Evolutionary conservation across 2,888 invertebrate genomes (phyloP).

Genomic region (Drosophila rellima): DNA sequence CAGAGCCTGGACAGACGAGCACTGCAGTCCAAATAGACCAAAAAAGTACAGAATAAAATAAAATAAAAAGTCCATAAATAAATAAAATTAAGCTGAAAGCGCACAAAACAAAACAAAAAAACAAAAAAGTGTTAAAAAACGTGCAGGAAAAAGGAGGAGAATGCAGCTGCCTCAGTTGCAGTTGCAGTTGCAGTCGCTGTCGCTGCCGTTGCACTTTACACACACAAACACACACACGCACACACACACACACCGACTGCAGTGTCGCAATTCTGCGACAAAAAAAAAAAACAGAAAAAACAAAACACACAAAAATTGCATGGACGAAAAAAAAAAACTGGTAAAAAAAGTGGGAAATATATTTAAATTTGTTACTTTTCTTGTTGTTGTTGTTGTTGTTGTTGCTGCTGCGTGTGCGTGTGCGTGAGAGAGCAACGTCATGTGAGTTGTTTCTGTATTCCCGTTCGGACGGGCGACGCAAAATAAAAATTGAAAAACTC

Average conservation of each 20-base stretch:
- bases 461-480: conserved; percentile 66
- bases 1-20: neutral
- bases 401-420: conserved; percentile 28
- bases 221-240: conserved; percentile 17
- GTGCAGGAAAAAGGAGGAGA: conserved; percentile 55
- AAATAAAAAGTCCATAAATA: conserved; percentile 73
- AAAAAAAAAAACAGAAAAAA: conserved; percentile 43
- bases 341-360: conserved; percentile 53
- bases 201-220: conserved; percentile 64
- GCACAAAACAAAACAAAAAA: neutral
- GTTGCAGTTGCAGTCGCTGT: conserved; percentile 32
- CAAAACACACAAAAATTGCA: conserved; percentile 65
- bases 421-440: conserved; percentile 53
- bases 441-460: conserved; percentile 51
- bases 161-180: conserved; percentile 42
- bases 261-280: conserved; percentile 74
- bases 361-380: conserved; percentile 73
- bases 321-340: conserved; percentile 36
- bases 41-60: conserved; percentile 51
- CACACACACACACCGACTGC: conserved; percentile 44
- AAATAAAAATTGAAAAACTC: conserved; percentile 85
- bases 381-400: conserved; percentile 36
- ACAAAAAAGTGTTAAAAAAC: conserved; percentile 7
- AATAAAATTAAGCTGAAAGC: conserved; percentile 80
- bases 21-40: conserved; percentile 48